These are phyloP conservation scores for Campoplex nolae DNA, from an alignment of 2,888 invertebrate species.

Conservation along the genomic window DNA sequence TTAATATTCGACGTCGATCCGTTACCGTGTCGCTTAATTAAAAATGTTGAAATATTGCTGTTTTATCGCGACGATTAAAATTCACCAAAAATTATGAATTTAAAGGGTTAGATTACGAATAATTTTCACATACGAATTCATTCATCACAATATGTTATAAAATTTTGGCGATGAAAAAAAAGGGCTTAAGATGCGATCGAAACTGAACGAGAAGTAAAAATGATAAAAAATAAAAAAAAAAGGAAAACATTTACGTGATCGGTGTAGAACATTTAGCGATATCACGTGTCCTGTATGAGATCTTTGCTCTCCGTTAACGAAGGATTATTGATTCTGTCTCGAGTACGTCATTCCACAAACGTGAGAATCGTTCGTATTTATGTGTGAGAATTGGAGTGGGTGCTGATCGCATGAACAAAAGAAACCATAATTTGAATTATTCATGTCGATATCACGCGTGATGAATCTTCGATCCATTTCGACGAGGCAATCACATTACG, in stretches of 20 bases:
- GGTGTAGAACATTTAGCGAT: slow-evolving; percentile 6
- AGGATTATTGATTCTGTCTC: slow-evolving; percentile 43
- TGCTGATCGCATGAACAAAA: background rate
- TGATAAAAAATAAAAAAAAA: background rate
- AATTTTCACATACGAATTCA: too few species aligned
- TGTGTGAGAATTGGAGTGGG: background rate
- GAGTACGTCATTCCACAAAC: slow-evolving; percentile 27
- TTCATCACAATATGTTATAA: background rate
- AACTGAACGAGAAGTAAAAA: background rate
- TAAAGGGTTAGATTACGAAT: too few species aligned
- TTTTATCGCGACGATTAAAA: background rate
- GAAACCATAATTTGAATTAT: background rate
- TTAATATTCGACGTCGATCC: too few species aligned
- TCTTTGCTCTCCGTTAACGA: slow-evolving; percentile 19
- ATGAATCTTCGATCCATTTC: background rate
- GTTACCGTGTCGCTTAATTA: too few species aligned
- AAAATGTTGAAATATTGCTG: background rate
- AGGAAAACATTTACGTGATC: background rate
- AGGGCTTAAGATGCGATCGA: background rate
- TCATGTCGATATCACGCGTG: background rate
- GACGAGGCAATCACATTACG: background rate
- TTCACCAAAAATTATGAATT: background rate
- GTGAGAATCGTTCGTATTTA: background rate
- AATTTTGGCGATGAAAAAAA: background rate
- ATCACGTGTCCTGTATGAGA: background rate